Evolutionary conservation across 1,140 invertebrate genomes (phyloP), one percentile per base, ranked within the genome.

Genomic region (Ruditapes philippinarum): DNA sequence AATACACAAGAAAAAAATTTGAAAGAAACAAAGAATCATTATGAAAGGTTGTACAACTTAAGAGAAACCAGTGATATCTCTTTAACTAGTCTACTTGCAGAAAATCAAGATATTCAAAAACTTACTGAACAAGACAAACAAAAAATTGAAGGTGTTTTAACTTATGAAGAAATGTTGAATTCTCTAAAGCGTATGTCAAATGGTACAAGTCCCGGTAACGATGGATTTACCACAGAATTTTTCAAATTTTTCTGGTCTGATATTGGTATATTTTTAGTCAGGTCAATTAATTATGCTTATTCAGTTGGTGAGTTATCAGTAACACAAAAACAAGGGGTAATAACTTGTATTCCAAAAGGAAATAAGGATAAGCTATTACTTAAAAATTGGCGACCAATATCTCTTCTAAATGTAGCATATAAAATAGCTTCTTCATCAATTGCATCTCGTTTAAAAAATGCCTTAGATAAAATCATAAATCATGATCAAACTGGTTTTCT

Each of bases 351-450:
- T 12, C 73, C 80, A 11, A 78, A 83, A 89, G 74, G 54, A 36
- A 42, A 84, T 78, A 84, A 89, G 51, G 17, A 36, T 25, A 78
- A 78, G 36, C 19, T 22, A 40, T 60, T 78, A 9, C 36, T 65
- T 38, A 62, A 87, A 81, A 88, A 88, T 25, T 83, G 79, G 88
- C 9, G 83, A 0, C 74, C 73, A 68, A 86, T 90, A 36, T 90
- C 57, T 19, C 31, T 90, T 65, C 51, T 85, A 54, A 89, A 85
- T 84, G 57, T 54, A 28, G 19, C 22, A 28, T 89, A 89, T 68
- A 89, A 89, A 49, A 45, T 85, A n/a, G 62, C 40, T 25, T 73
- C 87, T 22, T 17, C 62, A 42, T 25, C n/a, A 12, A 68, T 85
- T 19, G 70, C 68, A 28, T 28, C 62, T 11, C 51, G 88, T 49